phyloP scores from a whole-genome alignment of 2,888 invertebrate species.

The Phlogophora meticulosa region DNA sequence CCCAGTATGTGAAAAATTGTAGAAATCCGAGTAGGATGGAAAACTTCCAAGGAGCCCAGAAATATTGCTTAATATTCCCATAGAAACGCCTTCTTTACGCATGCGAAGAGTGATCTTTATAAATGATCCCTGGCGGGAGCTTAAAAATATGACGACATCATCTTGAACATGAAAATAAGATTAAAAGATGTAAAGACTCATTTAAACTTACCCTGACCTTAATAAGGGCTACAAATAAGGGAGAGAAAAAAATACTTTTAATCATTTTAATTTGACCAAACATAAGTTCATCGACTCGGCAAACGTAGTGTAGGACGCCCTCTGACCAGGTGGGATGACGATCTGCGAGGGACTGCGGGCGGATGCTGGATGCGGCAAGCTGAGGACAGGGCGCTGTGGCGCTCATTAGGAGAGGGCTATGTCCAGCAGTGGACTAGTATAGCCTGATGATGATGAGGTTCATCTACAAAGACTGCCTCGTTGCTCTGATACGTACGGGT shows the following conservation, averaged over 20 bases:
- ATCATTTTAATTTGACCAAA: background rate
- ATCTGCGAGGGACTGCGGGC: too few relatives aligned
- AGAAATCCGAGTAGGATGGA: background rate
- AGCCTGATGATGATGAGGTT: too few relatives aligned
- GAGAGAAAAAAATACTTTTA: background rate
- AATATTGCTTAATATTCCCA: conserved; percentile 4
- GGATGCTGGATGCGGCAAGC: too few relatives aligned
- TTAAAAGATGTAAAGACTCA: conserved; percentile 27
- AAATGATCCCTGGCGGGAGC: conserved; percentile 21
- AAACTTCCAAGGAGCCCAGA: background rate
- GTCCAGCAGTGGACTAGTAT: too few relatives aligned
- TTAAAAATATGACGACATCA: conserved; percentile 36
- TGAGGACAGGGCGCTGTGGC: too few relatives aligned
- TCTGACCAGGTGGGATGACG: too few relatives aligned
- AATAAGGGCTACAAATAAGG: background rate
- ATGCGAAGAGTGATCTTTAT: conserved; percentile 30
- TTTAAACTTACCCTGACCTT: conserved; percentile 20
- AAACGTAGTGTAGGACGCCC: too few relatives aligned
- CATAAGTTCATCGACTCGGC: background rate
- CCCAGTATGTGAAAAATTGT: background rate
- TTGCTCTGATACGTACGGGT: background rate
- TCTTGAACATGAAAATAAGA: conserved; percentile 41
- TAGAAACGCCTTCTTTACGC: conserved; percentile 11
- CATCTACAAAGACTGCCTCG: too few relatives aligned
- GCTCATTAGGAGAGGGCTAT: too few relatives aligned